These are phyloP conservation scores for Allolobophora icterica DNA, from an alignment of 2,888 invertebrate species.

Conservation along the genomic window DNA sequence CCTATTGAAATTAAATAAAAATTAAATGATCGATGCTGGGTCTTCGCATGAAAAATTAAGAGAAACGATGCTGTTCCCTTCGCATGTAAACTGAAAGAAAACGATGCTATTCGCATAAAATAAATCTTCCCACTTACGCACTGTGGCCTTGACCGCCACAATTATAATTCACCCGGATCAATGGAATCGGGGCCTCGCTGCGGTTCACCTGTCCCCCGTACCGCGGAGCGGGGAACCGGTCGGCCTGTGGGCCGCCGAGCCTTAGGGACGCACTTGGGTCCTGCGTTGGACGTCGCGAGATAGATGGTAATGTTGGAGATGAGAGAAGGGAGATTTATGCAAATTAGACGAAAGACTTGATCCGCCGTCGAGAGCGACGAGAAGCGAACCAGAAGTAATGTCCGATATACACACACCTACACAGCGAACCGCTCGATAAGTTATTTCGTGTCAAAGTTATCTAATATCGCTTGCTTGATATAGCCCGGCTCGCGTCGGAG, in stretches of 20 bases:
- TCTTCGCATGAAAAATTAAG: no score
- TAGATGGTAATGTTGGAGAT: conserved; percentile 5
- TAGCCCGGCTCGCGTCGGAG: background rate
- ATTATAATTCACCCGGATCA: conserved; percentile 26
- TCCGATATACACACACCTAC: background rate
- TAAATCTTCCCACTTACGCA: no score
- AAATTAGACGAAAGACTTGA: conserved; percentile 5
- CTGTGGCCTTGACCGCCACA: no score
- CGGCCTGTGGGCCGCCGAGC: background rate
- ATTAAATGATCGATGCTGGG: no score
- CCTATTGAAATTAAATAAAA: no score
- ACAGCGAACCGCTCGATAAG: background rate
- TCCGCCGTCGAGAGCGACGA: background rate
- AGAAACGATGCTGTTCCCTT: no score
- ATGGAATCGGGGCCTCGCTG: conserved; percentile 7
- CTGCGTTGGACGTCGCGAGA: background rate
- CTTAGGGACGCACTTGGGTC: background rate
- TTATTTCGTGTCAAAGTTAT: conserved; percentile 27
- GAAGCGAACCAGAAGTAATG: background rate
- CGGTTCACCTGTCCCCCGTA: background rate
- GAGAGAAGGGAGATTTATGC: conserved; percentile 10
- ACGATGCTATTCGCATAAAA: no score
- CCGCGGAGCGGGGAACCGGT: background rate
- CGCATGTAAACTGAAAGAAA: no score
- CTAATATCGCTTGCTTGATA: conserved; percentile 28